Evolutionary conservation across 2,797 vertebrate genomes (phyloP).

Genomic region (Muraenolepis orangiensis): DNA sequence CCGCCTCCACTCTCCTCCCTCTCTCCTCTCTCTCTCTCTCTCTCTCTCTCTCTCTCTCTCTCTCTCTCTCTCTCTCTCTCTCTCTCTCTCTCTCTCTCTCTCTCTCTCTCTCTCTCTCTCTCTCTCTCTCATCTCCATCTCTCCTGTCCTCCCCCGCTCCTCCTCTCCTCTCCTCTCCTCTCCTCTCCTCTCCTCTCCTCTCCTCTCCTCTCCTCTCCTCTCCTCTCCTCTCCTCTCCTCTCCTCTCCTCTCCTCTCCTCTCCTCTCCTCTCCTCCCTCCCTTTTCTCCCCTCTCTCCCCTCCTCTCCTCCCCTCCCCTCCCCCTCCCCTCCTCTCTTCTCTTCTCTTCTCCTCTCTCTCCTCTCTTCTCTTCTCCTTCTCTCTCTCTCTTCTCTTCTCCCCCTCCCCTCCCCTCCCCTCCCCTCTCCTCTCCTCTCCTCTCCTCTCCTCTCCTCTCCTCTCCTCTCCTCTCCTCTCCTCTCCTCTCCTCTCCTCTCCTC

Average conservation of each 20-base stretch:
- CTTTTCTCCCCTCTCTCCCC: no score
- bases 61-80: conserved; percentile 4
- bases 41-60: neutral
- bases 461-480: conserved; percentile 18
- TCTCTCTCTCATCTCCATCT: no score
- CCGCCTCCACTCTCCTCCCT: neutral
- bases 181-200: no score
- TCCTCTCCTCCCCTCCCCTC: no score
- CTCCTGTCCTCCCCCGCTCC: no score
- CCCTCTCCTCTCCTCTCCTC: conserved; percentile 5
- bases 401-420: conserved; percentile 20
- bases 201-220: conserved; percentile 4
- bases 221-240: neutral
- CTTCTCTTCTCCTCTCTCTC: neutral
- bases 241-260: no score
- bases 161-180: no score
- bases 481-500: conserved; percentile 15
- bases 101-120: no score
- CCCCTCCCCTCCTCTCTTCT: neutral
- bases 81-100: neutral
- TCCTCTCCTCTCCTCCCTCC: neutral
- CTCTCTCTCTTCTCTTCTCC: neutral
- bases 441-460: neutral
- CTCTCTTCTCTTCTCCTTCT: neutral
- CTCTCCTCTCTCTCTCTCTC: no score